phyloP scores from a whole-genome alignment of 2,797 vertebrate species.

The Sparus aurata region DNA sequence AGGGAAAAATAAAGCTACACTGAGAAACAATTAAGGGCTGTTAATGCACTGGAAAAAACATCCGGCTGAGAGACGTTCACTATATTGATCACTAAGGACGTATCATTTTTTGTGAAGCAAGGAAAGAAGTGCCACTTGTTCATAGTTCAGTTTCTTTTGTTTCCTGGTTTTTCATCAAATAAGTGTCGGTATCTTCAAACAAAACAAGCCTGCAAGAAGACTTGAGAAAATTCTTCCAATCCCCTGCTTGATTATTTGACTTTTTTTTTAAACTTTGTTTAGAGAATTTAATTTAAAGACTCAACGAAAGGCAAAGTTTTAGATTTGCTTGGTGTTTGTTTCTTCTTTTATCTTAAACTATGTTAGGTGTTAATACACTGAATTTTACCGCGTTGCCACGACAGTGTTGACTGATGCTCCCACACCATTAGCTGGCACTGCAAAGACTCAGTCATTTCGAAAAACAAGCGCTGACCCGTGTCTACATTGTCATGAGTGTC shows the following conservation, averaged over 20 bases:
- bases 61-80: conserved; percentile 6
- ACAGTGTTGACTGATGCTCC: not conserved
- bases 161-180: conserved; percentile 7
- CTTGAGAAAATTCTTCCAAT: not conserved
- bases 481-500: not conserved
- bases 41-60: conserved; percentile 32
- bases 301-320: not conserved
- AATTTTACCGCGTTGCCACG: not conserved
- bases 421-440: too few relatives aligned
- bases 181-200: conserved; percentile 17
- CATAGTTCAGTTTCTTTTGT: not conserved
- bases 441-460: not conserved
- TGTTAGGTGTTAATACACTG: not conserved
- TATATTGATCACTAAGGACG: not conserved
- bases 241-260: not conserved
- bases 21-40: conserved; percentile 17
- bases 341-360: not conserved
- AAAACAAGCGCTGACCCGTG: not conserved
- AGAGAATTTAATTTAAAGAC: not conserved
- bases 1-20: conserved; percentile 15
- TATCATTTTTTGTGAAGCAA: conserved; percentile 17
- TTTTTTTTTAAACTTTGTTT: not conserved
- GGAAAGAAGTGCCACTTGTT: not conserved
- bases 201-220: not conserved
- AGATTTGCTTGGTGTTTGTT: not conserved